These are phyloP conservation scores for Schizothorax lantsangensis DNA, from an alignment of 2,797 vertebrate genomes.

Conservation along the genomic window DNA sequence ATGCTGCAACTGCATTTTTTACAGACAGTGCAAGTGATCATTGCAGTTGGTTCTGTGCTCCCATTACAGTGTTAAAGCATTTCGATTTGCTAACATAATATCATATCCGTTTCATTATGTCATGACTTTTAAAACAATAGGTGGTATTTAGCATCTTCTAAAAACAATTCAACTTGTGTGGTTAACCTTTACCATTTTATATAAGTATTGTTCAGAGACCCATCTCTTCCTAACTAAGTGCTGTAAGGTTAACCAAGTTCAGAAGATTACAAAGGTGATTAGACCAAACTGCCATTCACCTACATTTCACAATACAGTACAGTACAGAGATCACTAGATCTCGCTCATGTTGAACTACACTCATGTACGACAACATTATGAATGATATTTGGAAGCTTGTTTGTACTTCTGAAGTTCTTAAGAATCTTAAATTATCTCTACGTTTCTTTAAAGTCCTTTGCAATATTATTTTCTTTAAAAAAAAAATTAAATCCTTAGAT, in stretches of 20 bases:
- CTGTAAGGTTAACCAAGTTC: neutral
- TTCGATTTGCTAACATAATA: neutral
- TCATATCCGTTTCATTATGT: neutral
- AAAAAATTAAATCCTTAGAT: neutral
- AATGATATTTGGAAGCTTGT: neutral
- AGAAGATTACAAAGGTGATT: slow-evolving; percentile 50
- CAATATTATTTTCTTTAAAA: neutral
- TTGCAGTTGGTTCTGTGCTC: neutral
- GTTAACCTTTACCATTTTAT: neutral
- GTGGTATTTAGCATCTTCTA: neutral
- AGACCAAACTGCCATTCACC: slow-evolving; percentile 57
- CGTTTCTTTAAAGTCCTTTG: neutral
- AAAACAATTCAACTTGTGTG: neutral
- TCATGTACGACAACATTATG: too few relatives aligned
- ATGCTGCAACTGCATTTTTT: neutral
- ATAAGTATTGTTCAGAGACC: neutral
- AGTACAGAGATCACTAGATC: slow-evolving; percentile 19
- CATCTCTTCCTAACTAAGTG: neutral
- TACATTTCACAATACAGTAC: slow-evolving; percentile 40
- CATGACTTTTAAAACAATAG: neutral
- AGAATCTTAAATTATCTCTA: neutral
- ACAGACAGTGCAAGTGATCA: neutral
- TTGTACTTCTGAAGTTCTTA: neutral
- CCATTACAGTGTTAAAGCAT: neutral
- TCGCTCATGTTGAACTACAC: neutral